Percentiles rank a stretch among this genome's conserved stretches.
These are phyloP conservation scores for Merops nubicus DNA, from an alignment of 2,113 vertebrate species.

Conservation along the genomic window DNA sequence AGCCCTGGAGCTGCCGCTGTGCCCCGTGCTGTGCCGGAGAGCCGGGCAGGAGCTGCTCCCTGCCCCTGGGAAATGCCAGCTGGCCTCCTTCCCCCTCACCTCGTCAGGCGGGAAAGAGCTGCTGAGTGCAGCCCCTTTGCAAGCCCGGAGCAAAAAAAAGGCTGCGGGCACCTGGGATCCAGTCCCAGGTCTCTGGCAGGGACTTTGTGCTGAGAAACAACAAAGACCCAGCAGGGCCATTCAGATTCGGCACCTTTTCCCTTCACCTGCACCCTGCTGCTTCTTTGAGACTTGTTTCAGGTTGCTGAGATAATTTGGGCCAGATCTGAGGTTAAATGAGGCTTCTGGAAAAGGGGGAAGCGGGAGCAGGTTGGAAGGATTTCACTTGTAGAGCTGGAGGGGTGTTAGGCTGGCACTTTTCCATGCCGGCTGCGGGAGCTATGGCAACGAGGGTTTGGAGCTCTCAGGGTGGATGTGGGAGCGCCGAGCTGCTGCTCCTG, in stretches of 20 bases:
- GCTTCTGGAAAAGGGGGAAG: neutral
- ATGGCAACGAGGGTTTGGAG: neutral
- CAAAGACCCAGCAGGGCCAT: neutral
- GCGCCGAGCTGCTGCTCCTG: neutral
- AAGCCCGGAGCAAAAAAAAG: neutral
- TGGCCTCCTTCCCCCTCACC: neutral
- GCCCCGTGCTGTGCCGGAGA: fast-evolving
- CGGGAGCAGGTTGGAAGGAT: neutral
- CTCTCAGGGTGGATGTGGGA: neutral
- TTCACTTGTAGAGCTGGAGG: neutral
- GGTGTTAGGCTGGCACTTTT: neutral
- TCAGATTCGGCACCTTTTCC: neutral
- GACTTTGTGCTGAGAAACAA: neutral
- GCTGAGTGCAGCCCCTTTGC: neutral
- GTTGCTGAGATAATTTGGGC: neutral
- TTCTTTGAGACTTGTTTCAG: neutral
- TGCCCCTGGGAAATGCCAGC: neutral
- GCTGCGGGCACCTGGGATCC: neutral
- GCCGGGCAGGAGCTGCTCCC: neutral
- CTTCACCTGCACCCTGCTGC: neutral
- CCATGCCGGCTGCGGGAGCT: neutral
- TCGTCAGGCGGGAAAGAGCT: fast-evolving
- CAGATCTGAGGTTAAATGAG: neutral
- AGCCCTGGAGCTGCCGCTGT: neutral
- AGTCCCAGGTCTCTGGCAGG: neutral